Percentiles rank a stretch among this genome's conserved stretches.
Evolutionary conservation across 2,797 vertebrate genomes (phyloP).

Genomic region (Parauchenoglanis ngamensis): DNA sequence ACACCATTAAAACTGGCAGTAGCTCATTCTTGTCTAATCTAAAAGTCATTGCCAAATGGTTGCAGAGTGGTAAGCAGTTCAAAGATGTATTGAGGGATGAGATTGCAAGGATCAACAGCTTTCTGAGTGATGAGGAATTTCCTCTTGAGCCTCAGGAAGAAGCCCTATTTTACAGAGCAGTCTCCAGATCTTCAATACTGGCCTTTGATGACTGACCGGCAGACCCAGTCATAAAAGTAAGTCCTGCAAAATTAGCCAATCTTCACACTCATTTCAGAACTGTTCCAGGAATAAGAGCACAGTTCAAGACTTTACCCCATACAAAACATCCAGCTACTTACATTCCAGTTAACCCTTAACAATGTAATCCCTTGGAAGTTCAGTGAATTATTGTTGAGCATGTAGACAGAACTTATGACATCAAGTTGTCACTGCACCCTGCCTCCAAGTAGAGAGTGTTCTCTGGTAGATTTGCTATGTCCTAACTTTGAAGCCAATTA

Average conservation of each 20-base stretch:
- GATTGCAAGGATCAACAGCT: neutral
- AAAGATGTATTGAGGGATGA: neutral
- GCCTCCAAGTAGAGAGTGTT: neutral
- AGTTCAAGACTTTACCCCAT: neutral
- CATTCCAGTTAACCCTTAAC: neutral
- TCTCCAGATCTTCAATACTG: neutral
- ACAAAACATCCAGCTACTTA: neutral
- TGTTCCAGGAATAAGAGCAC: neutral
- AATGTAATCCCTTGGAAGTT: neutral
- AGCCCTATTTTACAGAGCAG: neutral
- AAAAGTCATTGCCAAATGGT: neutral
- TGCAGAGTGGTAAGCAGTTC: neutral
- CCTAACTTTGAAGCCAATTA: constrained; percentile 33
- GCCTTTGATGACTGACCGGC: neutral
- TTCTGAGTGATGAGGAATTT: neutral
- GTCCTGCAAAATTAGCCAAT: neutral
- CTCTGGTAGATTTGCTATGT: neutral
- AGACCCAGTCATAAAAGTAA: neutral
- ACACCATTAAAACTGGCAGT: neutral
- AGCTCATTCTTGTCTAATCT: neutral
- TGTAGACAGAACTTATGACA: neutral
- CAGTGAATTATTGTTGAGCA: neutral
- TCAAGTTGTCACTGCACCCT: neutral
- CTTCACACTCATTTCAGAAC: neutral
- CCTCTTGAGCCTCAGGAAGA: neutral